These are phyloP conservation scores for Drosophila subobscura DNA, from an alignment of 1,140 invertebrate genomes.

Conservation along the genomic window DNA sequence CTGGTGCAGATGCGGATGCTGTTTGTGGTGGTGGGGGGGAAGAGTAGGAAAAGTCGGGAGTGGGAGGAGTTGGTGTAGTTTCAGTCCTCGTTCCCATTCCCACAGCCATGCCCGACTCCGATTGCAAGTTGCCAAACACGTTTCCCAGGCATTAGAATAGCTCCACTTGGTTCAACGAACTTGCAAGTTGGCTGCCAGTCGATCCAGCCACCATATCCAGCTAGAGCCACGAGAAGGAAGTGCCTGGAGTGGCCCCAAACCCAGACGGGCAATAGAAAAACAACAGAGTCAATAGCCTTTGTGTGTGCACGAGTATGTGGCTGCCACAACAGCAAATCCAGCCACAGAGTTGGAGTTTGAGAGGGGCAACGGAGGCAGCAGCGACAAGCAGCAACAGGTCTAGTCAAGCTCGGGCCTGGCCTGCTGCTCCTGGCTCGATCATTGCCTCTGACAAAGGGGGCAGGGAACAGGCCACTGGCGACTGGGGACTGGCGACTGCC, in stretches of 20 bases:
- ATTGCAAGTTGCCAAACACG: slow-evolving; percentile 71
- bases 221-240: slow-evolving; percentile 59
- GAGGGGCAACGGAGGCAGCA: slow-evolving; percentile 20
- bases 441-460: slow-evolving; percentile 42
- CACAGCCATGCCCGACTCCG: slow-evolving; percentile 16
- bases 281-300: slow-evolving; percentile 74
- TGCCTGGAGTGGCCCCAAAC: slow-evolving; percentile 27
- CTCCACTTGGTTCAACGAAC: slow-evolving; percentile 62
- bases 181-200: slow-evolving; percentile 23
- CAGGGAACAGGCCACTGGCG: not conserved
- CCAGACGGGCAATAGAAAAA: slow-evolving; percentile 75
- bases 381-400: slow-evolving; percentile 63
- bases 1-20: slow-evolving; percentile 13
- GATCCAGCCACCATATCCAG: slow-evolving; percentile 37
- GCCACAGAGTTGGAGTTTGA: slow-evolving; percentile 31
- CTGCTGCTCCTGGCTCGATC: slow-evolving; percentile 67
- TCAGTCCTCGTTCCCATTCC: slow-evolving; percentile 12
- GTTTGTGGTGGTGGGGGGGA: slow-evolving; percentile 5
- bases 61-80: slow-evolving; percentile 10
- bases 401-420: slow-evolving; percentile 50
- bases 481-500: not conserved
- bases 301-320: slow-evolving; percentile 4
- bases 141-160: slow-evolving; percentile 74
- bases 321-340: slow-evolving; percentile 42
- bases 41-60: slow-evolving; percentile 17